These are phyloP conservation scores for Poecile montanus DNA, from an alignment of 2,797 vertebrate species.

Conservation along the genomic window DNA sequence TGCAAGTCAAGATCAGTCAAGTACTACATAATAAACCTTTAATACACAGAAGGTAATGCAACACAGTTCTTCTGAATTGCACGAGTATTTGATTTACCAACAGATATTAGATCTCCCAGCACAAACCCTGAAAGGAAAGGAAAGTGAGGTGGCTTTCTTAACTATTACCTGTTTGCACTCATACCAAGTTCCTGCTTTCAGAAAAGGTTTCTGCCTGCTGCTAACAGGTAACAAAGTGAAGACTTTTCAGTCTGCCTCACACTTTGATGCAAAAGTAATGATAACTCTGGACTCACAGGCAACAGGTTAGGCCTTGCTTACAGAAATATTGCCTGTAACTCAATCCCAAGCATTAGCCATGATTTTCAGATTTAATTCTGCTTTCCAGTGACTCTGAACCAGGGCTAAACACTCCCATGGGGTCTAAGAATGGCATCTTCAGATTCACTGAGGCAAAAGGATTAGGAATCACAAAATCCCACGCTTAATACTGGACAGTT, in stretches of 20 bases:
- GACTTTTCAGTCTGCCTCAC: not conserved
- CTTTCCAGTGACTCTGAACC: not conserved
- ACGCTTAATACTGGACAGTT: not conserved
- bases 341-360: not conserved
- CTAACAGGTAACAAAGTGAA: not conserved
- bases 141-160: not conserved
- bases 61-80: not conserved
- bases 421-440: not conserved
- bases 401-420: not conserved
- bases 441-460: not conserved
- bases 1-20: not conserved
- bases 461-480: not conserved
- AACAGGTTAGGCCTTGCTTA: not conserved
- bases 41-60: not conserved
- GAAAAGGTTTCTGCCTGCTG: not conserved
- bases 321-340: not conserved
- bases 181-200: not conserved
- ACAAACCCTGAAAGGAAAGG: not conserved
- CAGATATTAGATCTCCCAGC: not conserved
- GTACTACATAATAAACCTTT: not conserved
- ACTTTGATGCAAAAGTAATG: not conserved
- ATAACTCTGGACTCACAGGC: not conserved
- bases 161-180: not conserved
- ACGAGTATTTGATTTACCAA: not conserved
- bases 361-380: not conserved